phyloP scores from a whole-genome alignment of 2,113 vertebrate genomes.

The Cyrtonyx montezumae region DNA sequence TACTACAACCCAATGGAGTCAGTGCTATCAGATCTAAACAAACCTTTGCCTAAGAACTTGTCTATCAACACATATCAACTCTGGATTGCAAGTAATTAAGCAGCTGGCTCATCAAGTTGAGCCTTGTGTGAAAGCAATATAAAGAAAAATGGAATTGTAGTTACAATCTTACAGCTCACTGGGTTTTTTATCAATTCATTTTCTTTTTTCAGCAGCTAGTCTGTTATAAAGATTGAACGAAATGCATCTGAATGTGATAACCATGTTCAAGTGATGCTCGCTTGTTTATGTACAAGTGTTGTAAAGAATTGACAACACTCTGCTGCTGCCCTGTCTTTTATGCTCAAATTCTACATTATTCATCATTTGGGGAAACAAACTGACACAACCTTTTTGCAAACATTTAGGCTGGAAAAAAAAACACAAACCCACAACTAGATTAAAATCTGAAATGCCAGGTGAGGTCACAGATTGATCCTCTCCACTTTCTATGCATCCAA shows the following conservation, averaged over 20 bases:
- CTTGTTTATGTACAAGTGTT: neutral
- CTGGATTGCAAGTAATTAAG: neutral
- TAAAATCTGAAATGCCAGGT: slow-evolving; percentile 66
- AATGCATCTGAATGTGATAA: neutral
- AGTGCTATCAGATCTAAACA: neutral
- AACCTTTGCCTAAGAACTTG: neutral
- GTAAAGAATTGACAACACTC: neutral
- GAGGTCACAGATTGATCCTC: slow-evolving; percentile 56
- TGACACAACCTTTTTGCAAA: slow-evolving; percentile 67
- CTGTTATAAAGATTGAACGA: neutral
- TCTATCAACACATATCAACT: neutral
- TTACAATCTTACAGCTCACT: neutral
- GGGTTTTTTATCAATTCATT: neutral
- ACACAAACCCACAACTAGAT: neutral
- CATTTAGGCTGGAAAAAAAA: slow-evolving; percentile 39
- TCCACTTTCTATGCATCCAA: neutral
- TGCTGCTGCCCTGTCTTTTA: neutral
- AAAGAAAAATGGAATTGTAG: neutral
- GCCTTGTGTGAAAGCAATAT: neutral
- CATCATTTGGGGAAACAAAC: slow-evolving; percentile 49
- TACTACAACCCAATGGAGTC: neutral
- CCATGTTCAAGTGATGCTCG: neutral
- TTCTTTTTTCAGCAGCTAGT: neutral
- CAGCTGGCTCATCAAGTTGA: neutral
- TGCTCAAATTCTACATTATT: slow-evolving; percentile 26